Conservation (phyloP, 2,888 invertebrate genomes). For the Eilema griseolum region DNA sequence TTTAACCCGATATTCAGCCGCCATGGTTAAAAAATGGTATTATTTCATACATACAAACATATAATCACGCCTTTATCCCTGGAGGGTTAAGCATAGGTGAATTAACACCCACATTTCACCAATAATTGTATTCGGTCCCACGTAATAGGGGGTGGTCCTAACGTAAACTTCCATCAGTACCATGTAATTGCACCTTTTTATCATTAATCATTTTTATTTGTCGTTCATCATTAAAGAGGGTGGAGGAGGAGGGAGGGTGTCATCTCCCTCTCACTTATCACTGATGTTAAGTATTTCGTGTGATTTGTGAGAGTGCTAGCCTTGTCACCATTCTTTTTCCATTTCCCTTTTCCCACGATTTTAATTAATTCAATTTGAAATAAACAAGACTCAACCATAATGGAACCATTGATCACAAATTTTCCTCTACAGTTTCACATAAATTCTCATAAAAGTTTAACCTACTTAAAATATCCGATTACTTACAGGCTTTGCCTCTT, state of each 20-base stretch:
- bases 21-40: too few species aligned
- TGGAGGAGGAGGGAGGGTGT: not conserved
- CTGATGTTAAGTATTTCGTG: not conserved
- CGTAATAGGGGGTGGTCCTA: too few species aligned
- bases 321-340: not conserved
- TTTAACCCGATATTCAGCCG: too few species aligned
- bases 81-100: too few species aligned
- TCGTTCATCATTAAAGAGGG: not conserved
- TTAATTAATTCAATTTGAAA: not conserved
- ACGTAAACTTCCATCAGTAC: too few species aligned
- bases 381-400: slow-evolving; percentile 4
- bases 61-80: too few species aligned
- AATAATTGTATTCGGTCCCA: too few species aligned
- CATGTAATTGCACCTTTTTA: not conserved
- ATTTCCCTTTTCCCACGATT: not conserved
- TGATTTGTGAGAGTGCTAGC: not conserved
- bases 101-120: too few species aligned
- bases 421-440: not conserved
- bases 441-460: slow-evolving; percentile 6
- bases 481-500: not conserved
- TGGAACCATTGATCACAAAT: not conserved
- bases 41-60: too few species aligned
- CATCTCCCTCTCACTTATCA: not conserved
- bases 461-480: slow-evolving; percentile 15
- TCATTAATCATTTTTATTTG: not conserved